Percentiles rank a stretch among this genome's conserved stretches.
phyloP scores from a whole-genome alignment of 2,797 vertebrate genomes.

The Trematomus bernacchii region DNA sequence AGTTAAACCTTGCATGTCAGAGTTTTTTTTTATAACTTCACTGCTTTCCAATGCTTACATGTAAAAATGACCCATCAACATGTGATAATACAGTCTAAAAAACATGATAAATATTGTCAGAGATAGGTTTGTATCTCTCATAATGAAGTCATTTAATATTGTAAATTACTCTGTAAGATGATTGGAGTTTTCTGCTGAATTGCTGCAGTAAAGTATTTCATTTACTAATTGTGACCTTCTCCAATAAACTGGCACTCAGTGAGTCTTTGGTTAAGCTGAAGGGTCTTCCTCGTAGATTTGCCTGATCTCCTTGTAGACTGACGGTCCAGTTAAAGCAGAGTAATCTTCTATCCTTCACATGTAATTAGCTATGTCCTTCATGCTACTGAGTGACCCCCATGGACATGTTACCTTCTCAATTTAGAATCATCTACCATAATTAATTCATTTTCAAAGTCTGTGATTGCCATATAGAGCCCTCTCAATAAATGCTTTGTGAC shows the following conservation, averaged over 20 bases:
- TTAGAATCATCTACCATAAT: slow-evolving; percentile 1
- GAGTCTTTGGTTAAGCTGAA: slow-evolving; percentile 20
- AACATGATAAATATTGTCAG: not conserved
- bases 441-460: slow-evolving; percentile 2
- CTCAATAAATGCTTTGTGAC: not conserved
- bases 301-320: slow-evolving; percentile 39
- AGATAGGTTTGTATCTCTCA: not conserved
- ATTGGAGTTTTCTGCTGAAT: not conserved
- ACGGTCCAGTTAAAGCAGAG: slow-evolving; percentile 32
- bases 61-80: not conserved
- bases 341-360: slow-evolving; percentile 41
- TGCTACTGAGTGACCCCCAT: slow-evolving; percentile 31
- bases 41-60: slow-evolving; percentile 2
- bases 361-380: slow-evolving; percentile 49
- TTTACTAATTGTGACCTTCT: not conserved
- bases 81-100: not conserved
- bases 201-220: not conserved
- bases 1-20: slow-evolving; percentile 30
- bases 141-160: not conserved
- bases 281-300: slow-evolving; percentile 22
- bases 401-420: slow-evolving; percentile 11
- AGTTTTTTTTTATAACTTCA: not conserved
- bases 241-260: not conserved
- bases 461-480: not conserved
- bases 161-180: slow-evolving; percentile 15